Evolutionary conservation across 2,888 invertebrate genomes (phyloP).

Genomic region (Volucella bombylans): DNA sequence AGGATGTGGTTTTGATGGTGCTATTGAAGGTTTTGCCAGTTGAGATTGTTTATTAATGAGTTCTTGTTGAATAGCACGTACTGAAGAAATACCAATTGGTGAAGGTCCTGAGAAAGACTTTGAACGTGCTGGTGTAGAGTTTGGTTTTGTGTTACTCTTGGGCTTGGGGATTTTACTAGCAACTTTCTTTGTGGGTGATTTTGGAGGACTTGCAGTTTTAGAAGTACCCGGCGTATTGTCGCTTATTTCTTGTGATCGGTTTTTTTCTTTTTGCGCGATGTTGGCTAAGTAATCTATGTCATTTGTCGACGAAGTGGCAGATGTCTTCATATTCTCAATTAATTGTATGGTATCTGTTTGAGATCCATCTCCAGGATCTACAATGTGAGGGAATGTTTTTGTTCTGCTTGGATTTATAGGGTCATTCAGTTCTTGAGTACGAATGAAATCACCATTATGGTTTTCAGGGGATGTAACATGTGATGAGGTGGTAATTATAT

Average conservation of each 20-base stretch:
- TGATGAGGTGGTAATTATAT: no score
- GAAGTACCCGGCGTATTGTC: conserved; percentile 44
- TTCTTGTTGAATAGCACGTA: conserved; percentile 80
- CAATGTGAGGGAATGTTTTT: no score
- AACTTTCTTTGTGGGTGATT: conserved; percentile 44
- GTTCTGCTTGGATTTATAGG: no score
- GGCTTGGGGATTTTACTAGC: conserved; percentile 78
- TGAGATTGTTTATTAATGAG: conserved; percentile 78
- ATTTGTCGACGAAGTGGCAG: no score
- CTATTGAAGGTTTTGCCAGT: conserved; percentile 55
- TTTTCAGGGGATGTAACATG: no score
- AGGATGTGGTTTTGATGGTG: conserved; percentile 76
- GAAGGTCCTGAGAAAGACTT: conserved; percentile 81
- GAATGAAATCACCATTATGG: no score
- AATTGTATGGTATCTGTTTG: no score
- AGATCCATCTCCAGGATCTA: no score
- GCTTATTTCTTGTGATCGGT: conserved; percentile 2
- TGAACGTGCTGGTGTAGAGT: conserved; percentile 78
- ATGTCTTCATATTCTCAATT: no score
- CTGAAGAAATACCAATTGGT: conserved; percentile 80
- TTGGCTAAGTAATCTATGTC: neutral
- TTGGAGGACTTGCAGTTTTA: conserved; percentile 18
- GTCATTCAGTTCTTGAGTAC: no score
- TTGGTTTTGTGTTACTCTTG: conserved; percentile 70
- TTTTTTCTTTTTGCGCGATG: conserved; percentile 24